Evolutionary conservation across 2,888 invertebrate species (phyloP), one percentile per base, ranked within the genome.

Genomic region (Panzeria rudis): DNA sequence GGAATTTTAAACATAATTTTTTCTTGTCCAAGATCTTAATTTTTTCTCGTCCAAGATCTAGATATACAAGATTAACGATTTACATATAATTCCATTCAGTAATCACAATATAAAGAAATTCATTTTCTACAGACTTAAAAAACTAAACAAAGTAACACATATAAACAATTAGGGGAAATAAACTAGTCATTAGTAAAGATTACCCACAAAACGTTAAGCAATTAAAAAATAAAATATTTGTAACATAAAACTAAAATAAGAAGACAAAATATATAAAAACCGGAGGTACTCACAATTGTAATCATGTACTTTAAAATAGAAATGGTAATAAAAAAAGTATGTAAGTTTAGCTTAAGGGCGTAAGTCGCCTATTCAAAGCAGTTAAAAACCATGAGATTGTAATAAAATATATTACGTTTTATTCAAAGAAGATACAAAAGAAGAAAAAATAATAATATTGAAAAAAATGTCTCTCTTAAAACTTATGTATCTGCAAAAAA

Each of bases 71-170:
- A 29, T 68, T 17, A 35, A 38, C 50, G 47, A 50, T 20, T 50
- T 35, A 52, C 59, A 66, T 73, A 83, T 71, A 52, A 59, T 71
- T 75, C 3, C 11, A 23, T 25, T 59, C 76, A 79, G 25, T 59
- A 72, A 76, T 82, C 82, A 82, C 62, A 75, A n/a, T 64, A 75
- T 77, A 20, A 52, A 81, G 78, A 71, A 78, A 64, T 64, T 64
- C 69, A 84, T 78, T 7, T 8, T 86, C 76, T 69, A 52, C 23
- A 56, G 54, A 29, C 38, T 61, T 32, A 20, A 72, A 44, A 32
- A 54, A 47, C n/a, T 11, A 17, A 6, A 54, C 13, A 29, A 52
- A 54, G 50, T 38, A 66, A 56, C 20, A 44, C 23, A 44, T 35
- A 52, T 41, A 66, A 44, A 79, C 44, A 47, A 29, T 17, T 8